Percentiles rank a stretch among this genome's conserved stretches.
These are phyloP conservation scores for Megaptera novaeangliae DNA, from an alignment of 2,113 vertebrate species.

Conservation along the genomic window DNA sequence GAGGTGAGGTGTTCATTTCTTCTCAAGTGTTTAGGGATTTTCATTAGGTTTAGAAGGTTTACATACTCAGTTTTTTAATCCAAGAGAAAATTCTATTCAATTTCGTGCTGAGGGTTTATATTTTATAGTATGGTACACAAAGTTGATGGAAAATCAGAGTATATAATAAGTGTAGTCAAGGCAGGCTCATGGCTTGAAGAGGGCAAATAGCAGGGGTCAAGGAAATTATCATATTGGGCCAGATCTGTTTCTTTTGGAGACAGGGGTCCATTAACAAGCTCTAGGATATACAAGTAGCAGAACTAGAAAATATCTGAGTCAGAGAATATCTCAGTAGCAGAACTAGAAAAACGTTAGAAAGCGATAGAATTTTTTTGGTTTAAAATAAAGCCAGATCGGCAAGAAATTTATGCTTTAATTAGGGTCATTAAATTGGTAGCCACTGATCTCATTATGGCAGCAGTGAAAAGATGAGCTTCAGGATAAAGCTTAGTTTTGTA, in stretches of 20 bases:
- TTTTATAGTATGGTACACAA: neutral
- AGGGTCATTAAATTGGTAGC: neutral
- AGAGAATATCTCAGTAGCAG: neutral
- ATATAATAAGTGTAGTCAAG: neutral
- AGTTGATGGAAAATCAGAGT: neutral
- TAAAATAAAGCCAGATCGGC: neutral
- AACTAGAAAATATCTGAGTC: neutral
- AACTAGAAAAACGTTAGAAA: neutral
- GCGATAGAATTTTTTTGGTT: neutral
- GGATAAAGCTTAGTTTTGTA: neutral
- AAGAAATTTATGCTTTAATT: conserved; percentile 20
- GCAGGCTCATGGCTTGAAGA: neutral
- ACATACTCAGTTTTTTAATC: neutral
- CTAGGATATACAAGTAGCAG: neutral
- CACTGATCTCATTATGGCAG: neutral
- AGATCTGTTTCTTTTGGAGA: neutral
- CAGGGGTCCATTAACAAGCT: neutral
- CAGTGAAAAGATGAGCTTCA: neutral
- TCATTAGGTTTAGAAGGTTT: neutral
- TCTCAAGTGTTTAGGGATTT: neutral
- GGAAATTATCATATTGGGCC: neutral
- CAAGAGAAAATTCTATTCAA: neutral
- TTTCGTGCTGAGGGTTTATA: neutral
- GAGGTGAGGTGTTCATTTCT: conserved; percentile 84
- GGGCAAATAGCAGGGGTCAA: neutral